Evolutionary conservation across 64 coral and sea anemone species (phyloP).

Genomic region (Hydrozoanthus tunicans): DNA sequence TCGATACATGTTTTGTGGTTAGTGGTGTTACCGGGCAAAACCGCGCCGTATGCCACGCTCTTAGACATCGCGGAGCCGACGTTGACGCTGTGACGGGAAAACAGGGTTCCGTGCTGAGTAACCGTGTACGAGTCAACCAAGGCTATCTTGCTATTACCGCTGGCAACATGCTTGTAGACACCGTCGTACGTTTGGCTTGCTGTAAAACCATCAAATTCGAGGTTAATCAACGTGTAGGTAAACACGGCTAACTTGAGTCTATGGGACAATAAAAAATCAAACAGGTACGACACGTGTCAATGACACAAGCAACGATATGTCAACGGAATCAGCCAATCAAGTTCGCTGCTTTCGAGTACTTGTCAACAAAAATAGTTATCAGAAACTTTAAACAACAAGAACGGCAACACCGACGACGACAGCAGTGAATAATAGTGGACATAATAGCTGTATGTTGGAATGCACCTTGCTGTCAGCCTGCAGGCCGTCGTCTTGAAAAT

Average conservation of each 20-base stretch:
- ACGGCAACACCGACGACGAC: too few relatives aligned
- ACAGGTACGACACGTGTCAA: not conserved
- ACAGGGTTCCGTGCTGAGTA: slow-evolving; percentile 65
- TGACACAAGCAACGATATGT: too few relatives aligned
- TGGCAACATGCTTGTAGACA: slow-evolving; percentile 64
- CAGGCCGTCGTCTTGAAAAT: too few relatives aligned
- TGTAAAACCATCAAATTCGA: not conserved
- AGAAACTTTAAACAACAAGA: too few relatives aligned
- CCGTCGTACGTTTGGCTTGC: slow-evolving; percentile 67
- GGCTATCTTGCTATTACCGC: slow-evolving; percentile 63
- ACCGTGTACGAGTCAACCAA: slow-evolving; percentile 77
- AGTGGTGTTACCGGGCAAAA: slow-evolving; percentile 58
- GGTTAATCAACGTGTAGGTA: not conserved
- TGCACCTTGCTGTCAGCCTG: too few relatives aligned
- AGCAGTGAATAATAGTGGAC: too few relatives aligned
- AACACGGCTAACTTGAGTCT: not conserved
- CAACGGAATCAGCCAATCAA: too few relatives aligned
- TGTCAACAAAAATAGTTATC: too few relatives aligned
- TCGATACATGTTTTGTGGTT: slow-evolving; percentile 43
- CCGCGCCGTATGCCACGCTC: slow-evolving; percentile 57
- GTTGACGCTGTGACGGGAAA: slow-evolving; percentile 60
- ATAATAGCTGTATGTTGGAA: too few relatives aligned
- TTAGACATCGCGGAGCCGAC: slow-evolving; percentile 56
- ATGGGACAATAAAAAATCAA: not conserved
- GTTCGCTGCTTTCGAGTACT: too few relatives aligned